Evolutionary conservation across 2,888 invertebrate species (phyloP), one percentile per base, ranked within the genome.

Genomic region (Polydrusus pterygomalis): DNA sequence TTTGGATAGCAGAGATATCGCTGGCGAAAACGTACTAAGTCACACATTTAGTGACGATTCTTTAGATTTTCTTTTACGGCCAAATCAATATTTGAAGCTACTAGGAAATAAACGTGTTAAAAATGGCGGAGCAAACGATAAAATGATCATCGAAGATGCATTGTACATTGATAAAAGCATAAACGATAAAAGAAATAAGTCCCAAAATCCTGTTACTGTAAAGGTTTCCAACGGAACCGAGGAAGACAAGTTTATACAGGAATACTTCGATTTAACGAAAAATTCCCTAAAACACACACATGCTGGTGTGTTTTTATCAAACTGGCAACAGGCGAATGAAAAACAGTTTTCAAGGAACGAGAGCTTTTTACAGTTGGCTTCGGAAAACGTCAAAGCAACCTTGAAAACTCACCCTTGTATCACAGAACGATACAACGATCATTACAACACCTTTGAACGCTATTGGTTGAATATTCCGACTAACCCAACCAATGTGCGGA

Each of bases 401-500:
- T 2, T 34, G 0, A 68, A 74, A 30, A 7, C 54, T 9, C 11
- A 63, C n/a, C 3, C 15, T 47, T 7, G 40, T 8, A 13, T 2
- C 0, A 13, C 40, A 17, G 65, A 58, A 30, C 38, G 7, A 3
- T 82, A 82, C 58, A 47, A 65, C 20, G 71, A 78, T 34, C 85
- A 86, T 76, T 86, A 83, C 69, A 80, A 83, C 68, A 83, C 86
- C 0, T 82, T 81, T 67, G 83, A 85, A 72, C 79, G 85, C 17
- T 85, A 85, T 77, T 86, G 86, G 85, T 71, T 85, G 40, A 82
- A 83, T 79, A 74, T 80, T 11, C 75, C 79, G 38, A 78, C 81
- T 45, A 79, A 81, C 67, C 51, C 80, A 6, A 77, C 60, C n/a
- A 17, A 47, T 11, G 8, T 20, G 2, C 25, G 81, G 0, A 38